These are phyloP conservation scores for Pegoplata infirma DNA, from an alignment of 2,888 invertebrate species.

Conservation along the genomic window DNA sequence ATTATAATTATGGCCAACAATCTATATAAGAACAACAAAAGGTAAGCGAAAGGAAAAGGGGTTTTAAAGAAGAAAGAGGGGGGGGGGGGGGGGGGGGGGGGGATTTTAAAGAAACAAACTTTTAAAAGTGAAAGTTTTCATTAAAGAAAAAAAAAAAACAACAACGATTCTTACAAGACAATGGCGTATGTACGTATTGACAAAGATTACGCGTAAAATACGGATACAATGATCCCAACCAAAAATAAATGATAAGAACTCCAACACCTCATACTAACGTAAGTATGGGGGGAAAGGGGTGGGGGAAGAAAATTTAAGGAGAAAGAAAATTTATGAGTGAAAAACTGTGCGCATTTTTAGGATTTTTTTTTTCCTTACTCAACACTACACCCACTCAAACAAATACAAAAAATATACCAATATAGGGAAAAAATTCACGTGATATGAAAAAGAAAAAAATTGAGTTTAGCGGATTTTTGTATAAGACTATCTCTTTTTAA, in stretches of 20 bases:
- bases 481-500: constrained; percentile 52
- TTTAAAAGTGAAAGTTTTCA: constrained; percentile 61
- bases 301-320: neutral
- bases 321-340: constrained; percentile 50
- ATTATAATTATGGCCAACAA: constrained; percentile 55
- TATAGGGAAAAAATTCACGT: constrained; percentile 1
- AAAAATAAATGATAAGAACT: constrained; percentile 9
- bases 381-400: constrained; percentile 25
- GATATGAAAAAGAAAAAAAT: neutral
- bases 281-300: neutral
- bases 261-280: neutral
- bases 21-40: constrained; percentile 22
- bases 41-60: neutral
- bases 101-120: constrained; percentile 8
- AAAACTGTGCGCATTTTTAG: constrained; percentile 57
- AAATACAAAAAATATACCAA: constrained; percentile 10
- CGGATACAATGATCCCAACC: constrained; percentile 25
- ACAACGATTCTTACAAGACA: constrained; percentile 28
- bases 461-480: constrained; percentile 26
- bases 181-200: neutral
- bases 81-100: neutral
- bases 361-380: too few relatives aligned
- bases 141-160: constrained; percentile 11
- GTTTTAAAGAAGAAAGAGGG: neutral
- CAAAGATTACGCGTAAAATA: constrained; percentile 33